Evolutionary conservation across 2,113 vertebrate species (phyloP).

Genomic region (Poeciliopsis retropinna): DNA sequence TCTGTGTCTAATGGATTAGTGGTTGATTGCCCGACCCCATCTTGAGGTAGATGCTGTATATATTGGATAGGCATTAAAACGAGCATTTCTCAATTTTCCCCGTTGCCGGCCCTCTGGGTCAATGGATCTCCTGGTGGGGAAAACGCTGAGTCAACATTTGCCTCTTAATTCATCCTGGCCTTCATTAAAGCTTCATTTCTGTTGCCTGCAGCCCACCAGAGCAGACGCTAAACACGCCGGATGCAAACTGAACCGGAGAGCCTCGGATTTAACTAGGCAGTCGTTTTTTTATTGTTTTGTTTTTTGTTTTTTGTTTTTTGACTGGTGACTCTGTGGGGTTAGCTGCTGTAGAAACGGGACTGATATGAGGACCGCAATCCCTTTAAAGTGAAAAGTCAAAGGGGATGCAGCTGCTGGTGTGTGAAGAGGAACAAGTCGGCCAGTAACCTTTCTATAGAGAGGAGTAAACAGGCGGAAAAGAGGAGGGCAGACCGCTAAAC

Average conservation of each 20-base stretch:
- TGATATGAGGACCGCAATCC: slow-evolving; percentile 56
- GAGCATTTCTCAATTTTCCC: slow-evolving; percentile 93
- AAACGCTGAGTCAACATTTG: slow-evolving; percentile 90
- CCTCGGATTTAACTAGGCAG: slow-evolving; percentile 2
- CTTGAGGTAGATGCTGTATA: slow-evolving; percentile 90
- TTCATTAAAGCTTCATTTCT: slow-evolving; percentile 86
- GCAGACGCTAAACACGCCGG: slow-evolving; percentile 28
- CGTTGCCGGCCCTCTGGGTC: slow-evolving; percentile 88
- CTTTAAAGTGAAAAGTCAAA: slow-evolving; percentile 34
- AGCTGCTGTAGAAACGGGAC: too few relatives aligned
- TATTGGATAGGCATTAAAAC: slow-evolving; percentile 97
- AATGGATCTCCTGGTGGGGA: slow-evolving; percentile 90
- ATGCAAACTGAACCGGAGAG: slow-evolving; percentile 11
- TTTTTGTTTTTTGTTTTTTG: too few relatives aligned
- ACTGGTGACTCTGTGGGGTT: not conserved
- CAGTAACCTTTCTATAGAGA: not conserved
- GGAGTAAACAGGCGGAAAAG: not conserved
- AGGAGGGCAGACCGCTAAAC: not conserved
- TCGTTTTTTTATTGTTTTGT: too few relatives aligned
- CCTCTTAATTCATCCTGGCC: slow-evolving; percentile 78
- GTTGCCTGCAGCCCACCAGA: slow-evolving; percentile 69
- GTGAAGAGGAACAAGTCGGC: slow-evolving; percentile 47
- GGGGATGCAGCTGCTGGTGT: slow-evolving; percentile 41
- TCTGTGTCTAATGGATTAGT: slow-evolving; percentile 91
- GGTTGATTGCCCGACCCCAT: slow-evolving; percentile 89